Evolutionary conservation across 2,888 invertebrate species (phyloP).

Genomic region (Microplitis manilae): DNA sequence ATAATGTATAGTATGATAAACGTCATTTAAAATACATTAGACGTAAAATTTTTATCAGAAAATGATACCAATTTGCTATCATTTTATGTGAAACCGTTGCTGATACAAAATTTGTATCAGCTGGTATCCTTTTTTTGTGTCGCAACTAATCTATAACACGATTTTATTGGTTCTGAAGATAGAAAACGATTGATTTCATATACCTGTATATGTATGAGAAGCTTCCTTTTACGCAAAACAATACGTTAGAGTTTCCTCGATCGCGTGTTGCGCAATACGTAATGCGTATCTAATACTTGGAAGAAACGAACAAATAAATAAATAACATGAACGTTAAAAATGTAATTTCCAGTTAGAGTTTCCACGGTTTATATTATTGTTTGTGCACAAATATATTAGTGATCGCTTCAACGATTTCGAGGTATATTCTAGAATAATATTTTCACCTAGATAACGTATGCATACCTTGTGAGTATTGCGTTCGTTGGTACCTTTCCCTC

Average conservation of each 20-base stretch:
- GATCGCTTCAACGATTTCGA: conserved; percentile 33
- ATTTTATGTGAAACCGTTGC: no score
- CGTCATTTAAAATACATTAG: no score
- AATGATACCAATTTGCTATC: no score
- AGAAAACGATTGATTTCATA: background rate
- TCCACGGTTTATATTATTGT: background rate
- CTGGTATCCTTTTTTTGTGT: no score
- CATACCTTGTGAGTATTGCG: conserved; percentile 2
- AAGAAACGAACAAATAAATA: background rate
- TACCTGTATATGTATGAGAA: conserved; percentile 49
- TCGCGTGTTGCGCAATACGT: conserved; percentile 32
- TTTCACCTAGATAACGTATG: conserved; percentile 27
- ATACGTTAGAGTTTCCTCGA: conserved; percentile 23
- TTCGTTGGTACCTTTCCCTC: conserved; percentile 25
- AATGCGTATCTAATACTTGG: background rate
- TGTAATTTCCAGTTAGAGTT: background rate
- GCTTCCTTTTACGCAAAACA: conserved; percentile 51
- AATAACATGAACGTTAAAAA: background rate
- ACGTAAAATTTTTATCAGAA: no score
- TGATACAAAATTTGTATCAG: no score
- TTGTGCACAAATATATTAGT: conserved; percentile 4
- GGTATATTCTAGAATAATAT: conserved; percentile 19
- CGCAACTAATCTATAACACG: background rate
- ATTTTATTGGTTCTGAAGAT: background rate
- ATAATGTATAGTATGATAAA: no score